Percentiles rank a stretch among this genome's conserved stretches.
Evolutionary conservation across 2,797 vertebrate species (phyloP).

Genomic region (Acrossocheilus fasciatus): DNA sequence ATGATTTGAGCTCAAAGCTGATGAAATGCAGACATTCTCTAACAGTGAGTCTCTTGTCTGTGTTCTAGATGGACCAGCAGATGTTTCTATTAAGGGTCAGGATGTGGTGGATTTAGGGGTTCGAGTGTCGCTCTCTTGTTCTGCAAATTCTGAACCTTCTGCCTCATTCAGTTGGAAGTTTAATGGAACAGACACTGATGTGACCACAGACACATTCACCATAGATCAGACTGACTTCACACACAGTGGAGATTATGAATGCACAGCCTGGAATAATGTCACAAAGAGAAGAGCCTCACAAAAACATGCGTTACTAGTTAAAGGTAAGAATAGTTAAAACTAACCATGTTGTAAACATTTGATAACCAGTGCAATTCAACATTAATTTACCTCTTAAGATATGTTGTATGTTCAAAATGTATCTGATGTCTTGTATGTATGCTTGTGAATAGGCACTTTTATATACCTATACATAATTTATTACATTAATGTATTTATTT

Average conservation of each 20-base stretch:
- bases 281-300: not conserved
- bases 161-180: slow-evolving; percentile 62
- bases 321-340: slow-evolving; percentile 50
- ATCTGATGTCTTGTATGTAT: not conserved
- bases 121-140: slow-evolving; percentile 57
- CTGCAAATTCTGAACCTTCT: slow-evolving; percentile 57
- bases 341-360: not conserved
- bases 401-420: not conserved
- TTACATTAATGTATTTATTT: too few relatives aligned
- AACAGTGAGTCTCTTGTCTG: not conserved
- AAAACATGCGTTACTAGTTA: slow-evolving; percentile 45
- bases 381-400: not conserved
- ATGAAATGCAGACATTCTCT: not conserved
- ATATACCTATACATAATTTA: too few relatives aligned
- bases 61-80: slow-evolving; percentile 72
- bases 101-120: not conserved
- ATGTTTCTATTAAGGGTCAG: slow-evolving; percentile 59
- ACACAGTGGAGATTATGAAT: slow-evolving; percentile 63
- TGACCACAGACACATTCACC: not conserved
- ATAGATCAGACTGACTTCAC: not conserved
- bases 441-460: not conserved
- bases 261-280: slow-evolving; percentile 51
- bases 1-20: not conserved
- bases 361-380: not conserved
- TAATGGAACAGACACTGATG: slow-evolving; percentile 42